phyloP scores from a whole-genome alignment of 2,797 vertebrate species.

The Orestias chungarensis region DNA sequence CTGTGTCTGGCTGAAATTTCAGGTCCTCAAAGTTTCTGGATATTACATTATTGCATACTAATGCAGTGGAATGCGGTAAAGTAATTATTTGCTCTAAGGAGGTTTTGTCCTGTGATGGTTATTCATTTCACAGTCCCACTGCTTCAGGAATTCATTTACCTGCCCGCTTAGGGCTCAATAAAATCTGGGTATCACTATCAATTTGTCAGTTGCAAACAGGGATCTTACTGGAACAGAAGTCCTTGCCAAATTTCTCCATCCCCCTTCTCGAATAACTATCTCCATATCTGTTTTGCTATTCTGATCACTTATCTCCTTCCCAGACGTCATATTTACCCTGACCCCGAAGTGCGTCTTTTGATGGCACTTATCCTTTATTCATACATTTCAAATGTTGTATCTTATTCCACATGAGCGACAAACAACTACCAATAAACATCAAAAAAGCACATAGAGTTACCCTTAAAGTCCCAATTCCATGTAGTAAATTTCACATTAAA shows the following conservation, averaged over 20 bases:
- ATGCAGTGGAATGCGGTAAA: too few relatives aligned
- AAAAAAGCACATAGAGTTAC: not conserved
- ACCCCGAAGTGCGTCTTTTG: not conserved
- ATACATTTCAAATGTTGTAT: too few relatives aligned
- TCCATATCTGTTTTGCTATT: not conserved
- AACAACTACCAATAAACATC: not conserved
- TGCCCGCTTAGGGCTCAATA: not conserved
- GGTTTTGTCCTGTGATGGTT: not conserved
- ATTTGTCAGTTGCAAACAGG: not conserved
- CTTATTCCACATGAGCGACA: too few relatives aligned
- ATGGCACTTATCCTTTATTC: too few relatives aligned
- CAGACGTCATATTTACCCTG: not conserved
- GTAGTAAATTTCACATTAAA: too few relatives aligned
- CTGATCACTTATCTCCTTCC: not conserved
- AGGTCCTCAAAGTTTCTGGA: too few relatives aligned
- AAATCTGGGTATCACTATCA: not conserved
- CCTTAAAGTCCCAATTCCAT: not conserved
- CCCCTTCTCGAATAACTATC: not conserved
- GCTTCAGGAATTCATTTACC: not conserved
- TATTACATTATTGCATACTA: too few relatives aligned
- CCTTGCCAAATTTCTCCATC: not conserved
- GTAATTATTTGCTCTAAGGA: too few relatives aligned
- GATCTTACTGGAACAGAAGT: not conserved
- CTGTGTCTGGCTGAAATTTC: too few relatives aligned
- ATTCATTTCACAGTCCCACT: not conserved